These are phyloP conservation scores for Saccopteryx bilineata DNA, from an alignment of 2,113 vertebrate genomes.

Conservation along the genomic window DNA sequence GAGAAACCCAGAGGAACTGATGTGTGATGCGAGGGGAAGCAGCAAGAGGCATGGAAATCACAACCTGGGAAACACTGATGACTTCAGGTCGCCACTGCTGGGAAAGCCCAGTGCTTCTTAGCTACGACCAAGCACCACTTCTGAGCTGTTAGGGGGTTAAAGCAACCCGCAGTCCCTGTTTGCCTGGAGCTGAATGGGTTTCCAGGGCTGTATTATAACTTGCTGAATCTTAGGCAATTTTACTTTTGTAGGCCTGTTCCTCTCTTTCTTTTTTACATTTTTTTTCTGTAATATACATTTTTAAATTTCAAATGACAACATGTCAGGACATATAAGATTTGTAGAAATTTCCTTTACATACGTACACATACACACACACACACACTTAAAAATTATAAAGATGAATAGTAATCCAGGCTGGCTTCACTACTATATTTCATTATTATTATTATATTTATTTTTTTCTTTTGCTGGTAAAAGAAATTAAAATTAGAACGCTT, in stretches of 20 bases:
- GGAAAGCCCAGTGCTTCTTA: neutral
- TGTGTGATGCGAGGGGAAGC: neutral
- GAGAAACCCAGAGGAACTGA: neutral
- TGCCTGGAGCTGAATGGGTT: neutral
- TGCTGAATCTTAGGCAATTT: neutral
- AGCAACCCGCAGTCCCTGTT: neutral
- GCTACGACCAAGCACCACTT: neutral
- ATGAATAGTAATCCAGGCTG: neutral
- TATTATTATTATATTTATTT: neutral
- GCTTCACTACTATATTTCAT: neutral
- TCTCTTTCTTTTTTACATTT: neutral
- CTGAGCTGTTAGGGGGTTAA: neutral
- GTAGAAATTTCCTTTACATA: neutral
- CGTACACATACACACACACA: neutral
- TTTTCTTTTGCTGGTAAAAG: neutral
- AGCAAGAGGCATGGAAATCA: neutral
- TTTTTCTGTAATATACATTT: neutral
- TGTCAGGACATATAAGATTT: neutral
- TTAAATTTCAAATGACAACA: neutral
- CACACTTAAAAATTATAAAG: neutral
- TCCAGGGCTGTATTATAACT: neutral
- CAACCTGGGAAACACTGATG: neutral
- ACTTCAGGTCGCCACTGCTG: neutral
- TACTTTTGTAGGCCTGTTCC: neutral
- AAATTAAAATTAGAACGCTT: slow-evolving; percentile 19